These are phyloP conservation scores for Xylophagus ater DNA, from an alignment of 2,888 invertebrate species.

Conservation along the genomic window DNA sequence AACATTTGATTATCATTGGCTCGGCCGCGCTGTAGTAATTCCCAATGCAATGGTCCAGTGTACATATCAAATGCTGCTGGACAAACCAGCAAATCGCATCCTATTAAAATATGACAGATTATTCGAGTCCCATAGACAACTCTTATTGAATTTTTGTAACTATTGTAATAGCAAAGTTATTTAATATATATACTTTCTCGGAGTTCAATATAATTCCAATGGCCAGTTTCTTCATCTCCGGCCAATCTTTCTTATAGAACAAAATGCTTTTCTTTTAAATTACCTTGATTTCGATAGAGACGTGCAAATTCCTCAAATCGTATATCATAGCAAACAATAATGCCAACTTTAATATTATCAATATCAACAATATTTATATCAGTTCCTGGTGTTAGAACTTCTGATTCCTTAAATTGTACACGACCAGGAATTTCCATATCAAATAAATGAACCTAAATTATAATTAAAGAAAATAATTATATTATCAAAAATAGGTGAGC, in stretches of 20 bases:
- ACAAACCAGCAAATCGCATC: constrained; percentile 77
- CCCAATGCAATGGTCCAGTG: constrained; percentile 90
- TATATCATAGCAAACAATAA: constrained; percentile 94
- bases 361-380: constrained; percentile 63
- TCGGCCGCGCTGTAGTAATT: constrained; percentile 64
- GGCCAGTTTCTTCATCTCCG: too few relatives aligned
- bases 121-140: too few relatives aligned
- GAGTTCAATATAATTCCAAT: too few relatives aligned
- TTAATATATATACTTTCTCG: too few relatives aligned
- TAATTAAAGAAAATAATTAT: neutral
- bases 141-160: too few relatives aligned
- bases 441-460: constrained; percentile 73
- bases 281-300: constrained; percentile 51
- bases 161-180: too few relatives aligned
- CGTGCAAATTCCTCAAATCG: constrained; percentile 82
- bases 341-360: constrained; percentile 60
- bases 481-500: neutral
- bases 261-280: constrained; percentile 10
- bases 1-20: constrained; percentile 85
- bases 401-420: constrained; percentile 83
- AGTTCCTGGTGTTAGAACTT: constrained; percentile 65
- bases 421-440: constrained; percentile 86
- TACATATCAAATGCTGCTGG: constrained; percentile 93
- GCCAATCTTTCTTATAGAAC: too few relatives aligned
- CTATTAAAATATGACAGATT: constrained; percentile 43